Conservation (phyloP, 2,888 invertebrate species). For the Harpalus rubripes region DNA sequence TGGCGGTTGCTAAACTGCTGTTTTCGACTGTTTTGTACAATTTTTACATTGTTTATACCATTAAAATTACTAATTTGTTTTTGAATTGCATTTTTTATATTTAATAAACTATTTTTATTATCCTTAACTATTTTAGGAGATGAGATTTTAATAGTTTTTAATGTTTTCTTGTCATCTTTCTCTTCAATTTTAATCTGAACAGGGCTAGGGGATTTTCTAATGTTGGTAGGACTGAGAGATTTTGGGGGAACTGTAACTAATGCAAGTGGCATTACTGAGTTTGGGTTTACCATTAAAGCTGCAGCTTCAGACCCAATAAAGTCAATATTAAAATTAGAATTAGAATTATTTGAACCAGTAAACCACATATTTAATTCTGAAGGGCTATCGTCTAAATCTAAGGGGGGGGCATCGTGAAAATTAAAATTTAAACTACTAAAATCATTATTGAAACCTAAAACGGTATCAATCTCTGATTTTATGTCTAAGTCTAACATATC, state of each 20-base stretch:
- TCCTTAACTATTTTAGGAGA: slow-evolving; percentile 23
- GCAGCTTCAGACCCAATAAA: slow-evolving; percentile 86
- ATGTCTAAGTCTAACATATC: slow-evolving; percentile 95
- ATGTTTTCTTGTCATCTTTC: slow-evolving; percentile 72
- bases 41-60: slow-evolving; percentile 68
- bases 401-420: slow-evolving; percentile 81
- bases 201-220: slow-evolving; percentile 72
- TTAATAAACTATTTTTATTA: slow-evolving; percentile 49
- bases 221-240: slow-evolving; percentile 70
- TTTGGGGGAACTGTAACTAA: slow-evolving; percentile 71
- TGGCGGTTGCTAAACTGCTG: slow-evolving; percentile 69
- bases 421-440: slow-evolving; percentile 81
- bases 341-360: slow-evolving; percentile 79
- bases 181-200: slow-evolving; percentile 74
- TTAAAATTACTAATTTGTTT: slow-evolving; percentile 55
- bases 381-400: slow-evolving; percentile 85
- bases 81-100: slow-evolving; percentile 58
- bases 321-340: slow-evolving; percentile 84
- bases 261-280: slow-evolving; percentile 91
- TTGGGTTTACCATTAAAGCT: slow-evolving; percentile 89
- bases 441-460: slow-evolving; percentile 86
- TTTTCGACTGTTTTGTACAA: slow-evolving; percentile 69
- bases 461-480: slow-evolving; percentile 90
- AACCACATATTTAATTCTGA: slow-evolving; percentile 81
- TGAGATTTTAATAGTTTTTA: slow-evolving; percentile 72